These are phyloP conservation scores for Gymnogyps californianus DNA, from an alignment of 2,113 vertebrate genomes.

Conservation along the genomic window DNA sequence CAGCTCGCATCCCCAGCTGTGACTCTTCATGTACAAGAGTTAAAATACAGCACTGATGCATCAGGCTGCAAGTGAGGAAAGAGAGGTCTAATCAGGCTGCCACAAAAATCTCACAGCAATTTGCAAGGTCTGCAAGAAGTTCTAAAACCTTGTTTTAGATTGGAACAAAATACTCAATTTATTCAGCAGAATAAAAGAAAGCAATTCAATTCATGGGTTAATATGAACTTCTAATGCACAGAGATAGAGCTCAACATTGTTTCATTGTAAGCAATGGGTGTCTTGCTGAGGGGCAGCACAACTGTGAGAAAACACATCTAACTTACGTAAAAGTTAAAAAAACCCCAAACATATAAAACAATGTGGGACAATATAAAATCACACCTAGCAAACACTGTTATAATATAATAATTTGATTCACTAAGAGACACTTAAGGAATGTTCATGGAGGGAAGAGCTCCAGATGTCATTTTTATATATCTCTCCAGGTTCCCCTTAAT, in stretches of 20 bases:
- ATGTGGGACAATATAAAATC: background rate
- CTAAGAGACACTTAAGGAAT: background rate
- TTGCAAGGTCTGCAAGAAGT: background rate
- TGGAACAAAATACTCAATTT: background rate
- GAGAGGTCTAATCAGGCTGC: background rate
- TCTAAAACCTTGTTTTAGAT: background rate
- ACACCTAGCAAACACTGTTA: background rate
- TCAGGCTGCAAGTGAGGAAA: background rate
- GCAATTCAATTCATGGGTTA: background rate
- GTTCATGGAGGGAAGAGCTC: background rate
- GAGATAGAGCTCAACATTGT: background rate
- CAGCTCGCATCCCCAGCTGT: background rate
- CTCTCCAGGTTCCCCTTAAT: background rate
- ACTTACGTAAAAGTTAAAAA: background rate
- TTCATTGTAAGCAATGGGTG: background rate
- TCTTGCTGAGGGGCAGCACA: background rate
- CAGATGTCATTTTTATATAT: background rate
- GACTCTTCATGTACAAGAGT: background rate
- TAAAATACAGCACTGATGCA: background rate
- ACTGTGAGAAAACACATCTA: background rate
- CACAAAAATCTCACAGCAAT: background rate
- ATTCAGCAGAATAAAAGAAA: background rate
- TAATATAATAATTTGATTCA: background rate
- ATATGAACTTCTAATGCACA: background rate
- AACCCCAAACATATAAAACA: background rate